Percentiles rank a stretch among this genome's conserved stretches.
These are phyloP conservation scores for Drosophila basisetae DNA, from an alignment of 2,888 invertebrate genomes.

Conservation along the genomic window DNA sequence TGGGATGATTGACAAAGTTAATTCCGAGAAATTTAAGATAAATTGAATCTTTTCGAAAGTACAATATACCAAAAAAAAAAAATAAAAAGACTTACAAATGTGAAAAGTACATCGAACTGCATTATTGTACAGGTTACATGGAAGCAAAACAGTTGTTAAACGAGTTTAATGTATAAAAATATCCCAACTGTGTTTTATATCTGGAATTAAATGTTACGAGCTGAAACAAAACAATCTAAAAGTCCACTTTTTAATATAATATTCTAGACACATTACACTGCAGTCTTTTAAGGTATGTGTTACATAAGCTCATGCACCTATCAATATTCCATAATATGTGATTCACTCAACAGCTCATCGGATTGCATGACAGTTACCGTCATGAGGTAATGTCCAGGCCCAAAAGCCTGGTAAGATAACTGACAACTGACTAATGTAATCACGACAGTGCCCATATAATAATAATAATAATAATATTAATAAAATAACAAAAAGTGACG, in stretches of 20 bases:
- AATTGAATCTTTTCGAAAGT: conserved; percentile 11
- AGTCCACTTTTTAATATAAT: neutral
- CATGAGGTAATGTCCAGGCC: conserved; percentile 27
- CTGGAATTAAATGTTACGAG: neutral
- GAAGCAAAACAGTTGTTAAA: conserved; percentile 18
- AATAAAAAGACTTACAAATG: neutral
- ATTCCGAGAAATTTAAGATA: conserved; percentile 18
- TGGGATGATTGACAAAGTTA: conserved; percentile 12
- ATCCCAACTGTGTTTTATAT: neutral
- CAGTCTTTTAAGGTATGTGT: neutral
- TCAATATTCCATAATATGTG: conserved; percentile 15
- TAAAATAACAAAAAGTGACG: conserved; percentile 17
- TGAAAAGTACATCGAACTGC: conserved; percentile 46
- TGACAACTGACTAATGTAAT: conserved; percentile 16
- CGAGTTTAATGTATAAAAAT: conserved; percentile 19
- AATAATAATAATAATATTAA: conserved; percentile 27
- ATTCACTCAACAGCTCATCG: conserved; percentile 59
- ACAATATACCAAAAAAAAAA: conserved; percentile 1
- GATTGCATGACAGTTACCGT: conserved; percentile 54
- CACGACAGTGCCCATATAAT: conserved; percentile 26
- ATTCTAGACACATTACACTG: neutral
- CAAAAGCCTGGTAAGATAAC: conserved; percentile 22
- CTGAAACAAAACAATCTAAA: neutral
- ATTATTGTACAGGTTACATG: conserved; percentile 15
- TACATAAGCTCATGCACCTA: neutral